Evolutionary conservation across 1,140 invertebrate genomes (phyloP), one percentile per base, ranked within the genome.

Genomic region (Drosophila erecta): DNA sequence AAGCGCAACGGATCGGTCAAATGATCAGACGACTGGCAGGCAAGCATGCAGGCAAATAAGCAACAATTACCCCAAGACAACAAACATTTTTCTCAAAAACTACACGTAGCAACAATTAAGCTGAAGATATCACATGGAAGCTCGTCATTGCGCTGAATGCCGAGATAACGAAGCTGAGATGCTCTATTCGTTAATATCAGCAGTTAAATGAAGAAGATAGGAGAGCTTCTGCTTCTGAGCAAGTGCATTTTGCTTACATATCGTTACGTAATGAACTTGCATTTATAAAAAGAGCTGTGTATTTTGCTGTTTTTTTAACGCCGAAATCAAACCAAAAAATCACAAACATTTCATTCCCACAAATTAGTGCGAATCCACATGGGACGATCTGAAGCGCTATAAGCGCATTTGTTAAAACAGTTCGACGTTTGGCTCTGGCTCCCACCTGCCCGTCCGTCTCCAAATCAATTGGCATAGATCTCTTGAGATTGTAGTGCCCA

Each of bases 51-150:
- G 81, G 64, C 81, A 85, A 86, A 85, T 85, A 74, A 76, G 83
- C 78, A 86, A 70, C 83, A 87, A 87, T 87, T 87, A 87, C 76
- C 78, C 37, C 71, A 65, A 86, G 83, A 78, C 71, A 75, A 60
- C 79, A 81, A 87, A 69, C 75, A 83, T 81, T 80, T 76, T 76
- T 24, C 56, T 72, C 30, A 40, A 81, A 66, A 65, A 4, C 4
- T 67, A 60, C 81, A 85, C 83, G 81, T 85, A 87, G 83, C 79
- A 71, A 81, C 79, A 87, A 86, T 86, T 86, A 87, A 81, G 55
- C 74, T 66, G 71, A 81, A 78, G 60, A 79, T 75, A 78, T 76
- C 49, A 60, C 74, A 87, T 85, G 69, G 30, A 74, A 62, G 33
- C n/a, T 43, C 12, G 60, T 35, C 27, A 35, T 30, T 51, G 38